phyloP scores from a whole-genome alignment of 2,888 invertebrate species.

The Luperina nickerlii region DNA sequence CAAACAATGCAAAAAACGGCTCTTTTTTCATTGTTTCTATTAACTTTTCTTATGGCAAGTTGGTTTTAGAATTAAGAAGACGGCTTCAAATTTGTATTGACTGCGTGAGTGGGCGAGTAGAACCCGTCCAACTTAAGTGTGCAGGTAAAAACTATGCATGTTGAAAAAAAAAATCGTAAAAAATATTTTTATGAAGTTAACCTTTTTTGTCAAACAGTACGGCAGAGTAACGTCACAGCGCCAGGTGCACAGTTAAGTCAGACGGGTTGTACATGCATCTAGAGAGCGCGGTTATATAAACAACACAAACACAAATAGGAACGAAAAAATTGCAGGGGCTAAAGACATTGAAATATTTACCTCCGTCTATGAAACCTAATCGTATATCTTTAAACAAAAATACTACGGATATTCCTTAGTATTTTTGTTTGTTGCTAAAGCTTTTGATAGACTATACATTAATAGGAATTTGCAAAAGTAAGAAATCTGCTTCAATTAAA shows the following conservation, averaged over 20 bases:
- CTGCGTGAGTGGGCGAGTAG: background rate
- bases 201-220: too few species aligned
- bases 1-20: background rate
- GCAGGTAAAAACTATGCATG: too few species aligned
- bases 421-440: background rate
- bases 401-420: background rate
- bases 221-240: too few species aligned
- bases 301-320: background rate
- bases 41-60: background rate
- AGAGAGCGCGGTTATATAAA: background rate
- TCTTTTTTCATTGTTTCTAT: background rate
- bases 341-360: background rate
- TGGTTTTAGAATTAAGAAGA: background rate
- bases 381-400: background rate
- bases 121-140: too few species aligned
- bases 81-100: background rate
- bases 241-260: too few species aligned
- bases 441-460: background rate
- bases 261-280: background rate
- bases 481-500: background rate
- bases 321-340: background rate
- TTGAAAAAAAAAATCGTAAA: too few species aligned
- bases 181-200: too few species aligned
- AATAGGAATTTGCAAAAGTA: background rate
- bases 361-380: background rate